Evolutionary conservation across 2,888 invertebrate genomes (phyloP).

Genomic region (Cremastinae sp.): DNA sequence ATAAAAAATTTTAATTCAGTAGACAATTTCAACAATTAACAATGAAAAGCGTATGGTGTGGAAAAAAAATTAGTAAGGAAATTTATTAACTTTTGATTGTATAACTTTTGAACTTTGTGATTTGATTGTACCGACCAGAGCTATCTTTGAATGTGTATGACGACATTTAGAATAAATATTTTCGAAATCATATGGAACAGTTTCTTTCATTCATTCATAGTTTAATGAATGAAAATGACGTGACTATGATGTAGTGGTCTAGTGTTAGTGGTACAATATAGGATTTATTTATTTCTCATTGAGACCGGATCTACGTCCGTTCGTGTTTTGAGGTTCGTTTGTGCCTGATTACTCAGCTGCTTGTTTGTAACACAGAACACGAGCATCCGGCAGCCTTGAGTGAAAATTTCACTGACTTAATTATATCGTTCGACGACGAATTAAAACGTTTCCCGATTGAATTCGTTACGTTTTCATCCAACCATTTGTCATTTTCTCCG

Average conservation of each 20-base stretch:
- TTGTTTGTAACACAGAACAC: slow-evolving; percentile 38
- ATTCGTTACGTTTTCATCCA: background rate
- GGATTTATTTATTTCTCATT: slow-evolving; percentile 34
- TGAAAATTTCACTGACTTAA: slow-evolving; percentile 37
- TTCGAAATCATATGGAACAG: too few relatives aligned
- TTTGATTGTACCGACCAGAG: too few relatives aligned
- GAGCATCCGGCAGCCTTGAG: slow-evolving; percentile 48
- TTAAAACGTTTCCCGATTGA: slow-evolving; percentile 9
- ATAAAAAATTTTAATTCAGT: too few relatives aligned
- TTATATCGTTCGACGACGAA: slow-evolving; percentile 10
- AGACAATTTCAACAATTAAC: too few relatives aligned
- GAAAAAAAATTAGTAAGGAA: too few relatives aligned
- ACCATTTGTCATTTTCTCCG: background rate
- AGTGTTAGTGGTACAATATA: slow-evolving; percentile 15
- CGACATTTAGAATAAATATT: too few relatives aligned
- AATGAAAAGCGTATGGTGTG: too few relatives aligned
- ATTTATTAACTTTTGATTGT: too few relatives aligned
- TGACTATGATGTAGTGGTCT: background rate
- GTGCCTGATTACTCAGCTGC: slow-evolving; percentile 1
- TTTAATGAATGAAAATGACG: slow-evolving; percentile 21
- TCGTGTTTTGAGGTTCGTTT: background rate
- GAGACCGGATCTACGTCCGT: slow-evolving; percentile 35
- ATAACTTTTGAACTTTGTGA: too few relatives aligned
- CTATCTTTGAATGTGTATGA: too few relatives aligned
- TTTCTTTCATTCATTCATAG: too few relatives aligned